Evolutionary conservation across 1,140 invertebrate genomes (phyloP).

Genomic region (Cotesia vestalis): DNA sequence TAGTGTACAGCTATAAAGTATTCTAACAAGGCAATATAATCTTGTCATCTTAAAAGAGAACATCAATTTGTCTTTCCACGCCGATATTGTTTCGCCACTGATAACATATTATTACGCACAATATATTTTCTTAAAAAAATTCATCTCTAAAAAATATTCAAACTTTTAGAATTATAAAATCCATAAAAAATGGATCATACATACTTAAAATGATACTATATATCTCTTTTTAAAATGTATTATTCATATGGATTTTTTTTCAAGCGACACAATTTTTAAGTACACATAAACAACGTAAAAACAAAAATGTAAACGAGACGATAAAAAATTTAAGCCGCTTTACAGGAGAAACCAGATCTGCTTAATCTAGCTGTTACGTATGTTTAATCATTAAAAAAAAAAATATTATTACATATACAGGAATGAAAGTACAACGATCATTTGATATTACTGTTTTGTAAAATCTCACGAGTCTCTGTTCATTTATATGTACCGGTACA

Average conservation of each 20-base stretch:
- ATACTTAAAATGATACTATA: too few relatives aligned
- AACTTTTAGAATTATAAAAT: too few relatives aligned
- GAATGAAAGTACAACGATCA: background rate
- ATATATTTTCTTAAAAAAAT: conserved; percentile 2
- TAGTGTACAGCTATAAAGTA: conserved; percentile 34
- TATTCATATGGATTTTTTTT: too few relatives aligned
- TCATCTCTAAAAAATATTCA: background rate
- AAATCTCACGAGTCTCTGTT: conserved; percentile 11
- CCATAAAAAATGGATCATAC: too few relatives aligned
- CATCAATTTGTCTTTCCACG: conserved; percentile 34
- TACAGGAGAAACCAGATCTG: background rate
- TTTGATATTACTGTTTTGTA: background rate
- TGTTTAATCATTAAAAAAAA: conserved; percentile 9
- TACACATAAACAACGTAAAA: too few relatives aligned
- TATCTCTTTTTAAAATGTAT: too few relatives aligned
- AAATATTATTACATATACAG: background rate
- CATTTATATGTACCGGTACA: background rate
- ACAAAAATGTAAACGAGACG: background rate
- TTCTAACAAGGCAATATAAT: conserved; percentile 32
- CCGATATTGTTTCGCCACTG: background rate
- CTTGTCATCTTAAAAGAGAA: conserved; percentile 33
- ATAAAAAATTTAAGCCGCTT: background rate
- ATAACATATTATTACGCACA: conserved; percentile 12
- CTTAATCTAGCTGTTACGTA: background rate
- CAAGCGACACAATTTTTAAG: too few relatives aligned